phyloP scores from a whole-genome alignment of 2,797 vertebrate species.

The Cheirogaleus major region DNA sequence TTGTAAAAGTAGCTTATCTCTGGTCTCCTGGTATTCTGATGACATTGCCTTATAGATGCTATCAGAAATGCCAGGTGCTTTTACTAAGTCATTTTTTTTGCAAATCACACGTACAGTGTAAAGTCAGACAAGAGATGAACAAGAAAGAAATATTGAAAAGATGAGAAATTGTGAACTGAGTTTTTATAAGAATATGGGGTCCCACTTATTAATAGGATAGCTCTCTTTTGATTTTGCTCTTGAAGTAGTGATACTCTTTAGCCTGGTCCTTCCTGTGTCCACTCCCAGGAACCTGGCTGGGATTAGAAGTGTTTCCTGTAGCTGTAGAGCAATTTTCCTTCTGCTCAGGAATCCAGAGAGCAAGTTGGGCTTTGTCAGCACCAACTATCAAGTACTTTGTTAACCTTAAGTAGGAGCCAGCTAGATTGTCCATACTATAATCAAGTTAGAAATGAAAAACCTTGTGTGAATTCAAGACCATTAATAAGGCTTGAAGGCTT shows the following conservation, averaged over 20 bases:
- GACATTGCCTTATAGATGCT: neutral
- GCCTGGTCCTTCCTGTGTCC: neutral
- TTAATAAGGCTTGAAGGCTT: neutral
- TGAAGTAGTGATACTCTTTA: neutral
- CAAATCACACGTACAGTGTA: neutral
- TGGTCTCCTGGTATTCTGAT: neutral
- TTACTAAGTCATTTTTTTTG: neutral
- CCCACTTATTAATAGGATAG: neutral
- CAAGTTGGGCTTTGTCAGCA: neutral
- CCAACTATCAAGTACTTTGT: neutral
- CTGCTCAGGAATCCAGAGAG: neutral
- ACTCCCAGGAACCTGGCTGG: neutral
- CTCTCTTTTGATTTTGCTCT: neutral
- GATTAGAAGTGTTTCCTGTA: neutral
- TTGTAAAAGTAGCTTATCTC: neutral
- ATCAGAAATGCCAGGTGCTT: conserved; percentile 2
- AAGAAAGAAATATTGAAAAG: neutral
- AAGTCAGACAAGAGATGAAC: neutral
- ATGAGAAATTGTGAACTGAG: neutral
- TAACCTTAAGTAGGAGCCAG: neutral
- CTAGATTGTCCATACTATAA: neutral
- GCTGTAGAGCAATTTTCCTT: neutral
- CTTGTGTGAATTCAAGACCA: neutral
- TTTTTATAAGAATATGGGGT: neutral
- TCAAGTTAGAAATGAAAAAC: neutral